phyloP scores from a whole-genome alignment of 2,888 invertebrate species.

The Clivina fossor region DNA sequence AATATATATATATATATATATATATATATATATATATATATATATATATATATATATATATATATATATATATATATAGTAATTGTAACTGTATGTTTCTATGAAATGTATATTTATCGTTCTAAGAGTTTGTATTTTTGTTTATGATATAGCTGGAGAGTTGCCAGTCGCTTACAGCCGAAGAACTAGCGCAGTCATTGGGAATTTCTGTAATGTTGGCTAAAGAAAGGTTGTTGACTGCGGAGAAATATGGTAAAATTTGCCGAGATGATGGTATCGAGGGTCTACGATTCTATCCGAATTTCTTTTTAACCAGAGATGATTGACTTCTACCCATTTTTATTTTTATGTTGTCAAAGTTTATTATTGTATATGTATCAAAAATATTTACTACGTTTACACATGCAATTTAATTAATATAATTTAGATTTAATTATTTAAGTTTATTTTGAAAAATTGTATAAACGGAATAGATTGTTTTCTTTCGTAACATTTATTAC shows the following conservation, averaged over 20 bases:
- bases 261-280: constrained; percentile 96
- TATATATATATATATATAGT: constrained; percentile 14
- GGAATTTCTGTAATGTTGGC: constrained; percentile 88
- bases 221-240: constrained; percentile 82
- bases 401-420: constrained; percentile 11
- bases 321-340: constrained; percentile 11
- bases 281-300: constrained; percentile 92
- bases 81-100: constrained; percentile 20
- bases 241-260: constrained; percentile 82
- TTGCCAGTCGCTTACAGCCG: constrained; percentile 75
- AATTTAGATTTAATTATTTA: not conserved
- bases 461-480: no score
- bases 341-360: constrained; percentile 1
- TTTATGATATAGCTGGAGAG: constrained; percentile 60
- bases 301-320: constrained; percentile 66
- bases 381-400: constrained; percentile 9
- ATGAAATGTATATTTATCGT: constrained; percentile 22
- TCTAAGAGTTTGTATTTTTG: constrained; percentile 16
- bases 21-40: no score
- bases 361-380: not conserved
- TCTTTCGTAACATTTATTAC: no score
- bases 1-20: no score
- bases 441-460: no score
- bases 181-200: constrained; percentile 79
- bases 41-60: no score